phyloP scores from a whole-genome alignment of 30 jellyfish, hydroid and myxozoan genomes.

The Hydractinia symbiolongicarpus region DNA sequence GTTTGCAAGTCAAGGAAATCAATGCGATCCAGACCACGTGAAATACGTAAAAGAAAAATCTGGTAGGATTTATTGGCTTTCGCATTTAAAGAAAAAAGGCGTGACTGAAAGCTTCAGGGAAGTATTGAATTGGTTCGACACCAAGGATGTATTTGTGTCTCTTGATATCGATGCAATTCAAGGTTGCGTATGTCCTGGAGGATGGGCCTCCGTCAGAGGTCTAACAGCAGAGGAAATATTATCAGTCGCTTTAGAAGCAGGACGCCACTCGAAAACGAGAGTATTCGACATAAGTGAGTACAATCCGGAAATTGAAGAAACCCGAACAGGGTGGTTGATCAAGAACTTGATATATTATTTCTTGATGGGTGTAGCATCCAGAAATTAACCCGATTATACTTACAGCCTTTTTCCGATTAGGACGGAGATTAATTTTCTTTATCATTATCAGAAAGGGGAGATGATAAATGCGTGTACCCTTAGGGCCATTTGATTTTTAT shows the following conservation, averaged over 20 bases:
- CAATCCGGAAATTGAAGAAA: constrained; percentile 16
- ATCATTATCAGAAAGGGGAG: too few species aligned
- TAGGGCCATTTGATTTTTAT: too few species aligned
- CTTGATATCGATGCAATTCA: constrained; percentile 17
- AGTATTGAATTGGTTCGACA: background rate
- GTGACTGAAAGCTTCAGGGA: background rate
- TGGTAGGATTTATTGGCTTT: constrained; percentile 8
- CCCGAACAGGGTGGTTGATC: constrained; percentile 2
- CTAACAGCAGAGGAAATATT: constrained; percentile 16
- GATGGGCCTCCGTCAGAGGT: constrained; percentile 14
- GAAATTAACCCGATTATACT: too few species aligned
- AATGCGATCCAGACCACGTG: constrained; percentile 17
- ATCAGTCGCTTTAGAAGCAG: background rate
- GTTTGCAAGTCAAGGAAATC: constrained; percentile 22
- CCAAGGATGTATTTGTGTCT: constrained; percentile 1
- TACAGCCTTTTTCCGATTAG: too few species aligned
- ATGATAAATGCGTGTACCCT: too few species aligned
- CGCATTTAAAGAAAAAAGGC: background rate
- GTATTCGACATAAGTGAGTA: constrained; percentile 16
- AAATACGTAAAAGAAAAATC: background rate
- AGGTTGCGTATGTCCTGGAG: constrained; percentile 23
- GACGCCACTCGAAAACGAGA: background rate
- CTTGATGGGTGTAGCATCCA: too few species aligned
- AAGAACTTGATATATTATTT: constrained; percentile 16
- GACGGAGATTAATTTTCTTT: too few species aligned